These are phyloP conservation scores for Erebia palarica DNA, from an alignment of 2,888 invertebrate genomes.

Conservation along the genomic window DNA sequence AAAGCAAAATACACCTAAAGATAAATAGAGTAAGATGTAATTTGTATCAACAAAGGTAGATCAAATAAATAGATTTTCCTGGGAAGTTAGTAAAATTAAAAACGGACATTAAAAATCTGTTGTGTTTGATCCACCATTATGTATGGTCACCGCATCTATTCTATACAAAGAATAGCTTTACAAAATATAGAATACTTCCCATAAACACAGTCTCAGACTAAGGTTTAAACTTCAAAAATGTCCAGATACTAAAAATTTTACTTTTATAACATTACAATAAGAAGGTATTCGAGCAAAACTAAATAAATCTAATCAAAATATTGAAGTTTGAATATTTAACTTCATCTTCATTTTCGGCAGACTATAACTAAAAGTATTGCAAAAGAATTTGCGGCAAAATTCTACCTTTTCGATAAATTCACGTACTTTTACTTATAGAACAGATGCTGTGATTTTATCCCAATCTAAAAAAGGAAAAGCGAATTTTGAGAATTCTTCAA, in stretches of 20 bases:
- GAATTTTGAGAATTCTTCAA: constrained; percentile 55
- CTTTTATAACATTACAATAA: too few species aligned
- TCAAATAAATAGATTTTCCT: constrained; percentile 43
- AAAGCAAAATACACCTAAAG: constrained; percentile 64
- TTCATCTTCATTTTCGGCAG: too few species aligned
- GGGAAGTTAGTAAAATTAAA: constrained; percentile 48
- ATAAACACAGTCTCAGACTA: too few species aligned
- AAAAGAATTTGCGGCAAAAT: too few species aligned
- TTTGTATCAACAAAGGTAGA: constrained; percentile 35
- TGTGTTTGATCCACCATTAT: constrained; percentile 39
- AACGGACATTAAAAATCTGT: constrained; percentile 47
- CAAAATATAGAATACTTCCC: background rate
- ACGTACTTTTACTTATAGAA: background rate
- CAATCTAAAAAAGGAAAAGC: constrained; percentile 45
- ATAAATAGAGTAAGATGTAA: constrained; percentile 52
- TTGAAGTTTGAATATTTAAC: too few species aligned
- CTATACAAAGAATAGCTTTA: background rate
- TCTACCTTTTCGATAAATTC: background rate
- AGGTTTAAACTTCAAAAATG: too few species aligned
- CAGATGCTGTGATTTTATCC: background rate
- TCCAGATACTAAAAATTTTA: too few species aligned
- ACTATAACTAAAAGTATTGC: too few species aligned
- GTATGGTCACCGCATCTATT: background rate
- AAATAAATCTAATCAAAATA: too few species aligned
- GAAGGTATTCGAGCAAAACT: too few species aligned